Evolutionary conservation across 2,888 invertebrate genomes (phyloP).

Genomic region (Pterostichus madidus): DNA sequence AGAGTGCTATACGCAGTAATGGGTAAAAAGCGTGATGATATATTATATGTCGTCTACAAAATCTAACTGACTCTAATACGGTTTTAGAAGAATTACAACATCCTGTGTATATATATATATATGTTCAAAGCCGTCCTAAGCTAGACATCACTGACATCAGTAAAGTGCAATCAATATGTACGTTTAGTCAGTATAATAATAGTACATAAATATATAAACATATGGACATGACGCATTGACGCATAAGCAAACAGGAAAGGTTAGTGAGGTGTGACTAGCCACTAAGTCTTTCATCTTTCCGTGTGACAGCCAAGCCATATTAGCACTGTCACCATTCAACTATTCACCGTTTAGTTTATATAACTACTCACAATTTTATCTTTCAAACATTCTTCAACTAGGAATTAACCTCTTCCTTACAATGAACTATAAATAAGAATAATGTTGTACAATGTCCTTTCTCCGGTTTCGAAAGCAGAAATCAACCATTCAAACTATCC

Average conservation of each 20-base stretch:
- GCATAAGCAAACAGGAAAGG: slow-evolving; percentile 47
- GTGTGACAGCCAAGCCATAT: slow-evolving; percentile 39
- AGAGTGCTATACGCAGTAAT: too few species aligned
- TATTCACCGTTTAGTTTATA: slow-evolving; percentile 33
- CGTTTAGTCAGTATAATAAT: slow-evolving; percentile 30
- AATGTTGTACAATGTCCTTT: too few species aligned
- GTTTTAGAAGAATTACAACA: slow-evolving; percentile 1
- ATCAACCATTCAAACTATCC: too few species aligned
- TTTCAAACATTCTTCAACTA: slow-evolving; percentile 10
- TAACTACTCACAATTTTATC: slow-evolving; percentile 22
- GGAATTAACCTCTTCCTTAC: slow-evolving; percentile 1
- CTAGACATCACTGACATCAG: neutral
- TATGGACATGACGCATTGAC: slow-evolving; percentile 54
- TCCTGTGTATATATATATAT: neutral
- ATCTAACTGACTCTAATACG: too few species aligned
- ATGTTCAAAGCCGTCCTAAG: slow-evolving; percentile 7
- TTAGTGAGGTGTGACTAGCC: slow-evolving; percentile 46
- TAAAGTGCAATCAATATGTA: slow-evolving; percentile 9
- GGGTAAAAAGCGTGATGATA: too few species aligned
- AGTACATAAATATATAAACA: slow-evolving; percentile 44
- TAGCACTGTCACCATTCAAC: slow-evolving; percentile 40
- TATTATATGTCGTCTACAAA: too few species aligned
- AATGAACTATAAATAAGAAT: slow-evolving; percentile 11
- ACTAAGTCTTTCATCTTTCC: slow-evolving; percentile 49
- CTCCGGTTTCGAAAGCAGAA: too few species aligned